Conservation (phyloP, 1,140 invertebrate genomes). For the Acromyrmex charruanus region DNA sequence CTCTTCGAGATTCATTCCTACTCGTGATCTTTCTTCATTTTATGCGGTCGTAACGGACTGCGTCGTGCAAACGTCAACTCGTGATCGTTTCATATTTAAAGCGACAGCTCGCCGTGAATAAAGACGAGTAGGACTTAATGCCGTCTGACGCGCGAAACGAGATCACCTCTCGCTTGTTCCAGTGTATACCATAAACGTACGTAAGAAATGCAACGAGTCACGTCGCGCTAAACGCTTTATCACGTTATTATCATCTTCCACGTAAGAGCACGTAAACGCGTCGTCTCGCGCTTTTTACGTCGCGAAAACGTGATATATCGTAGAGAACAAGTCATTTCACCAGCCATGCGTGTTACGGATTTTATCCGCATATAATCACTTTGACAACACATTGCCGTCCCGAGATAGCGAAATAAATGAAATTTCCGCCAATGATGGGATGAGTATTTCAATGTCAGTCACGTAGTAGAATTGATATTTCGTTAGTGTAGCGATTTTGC, state of each 20-base stretch:
- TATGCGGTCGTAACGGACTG: constrained; percentile 26
- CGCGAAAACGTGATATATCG: constrained; percentile 25
- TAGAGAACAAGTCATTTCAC: constrained; percentile 42
- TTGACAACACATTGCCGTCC: constrained; percentile 3
- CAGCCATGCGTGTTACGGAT: constrained; percentile 16
- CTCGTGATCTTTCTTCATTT: constrained; percentile 16
- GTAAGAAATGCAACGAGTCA: not conserved
- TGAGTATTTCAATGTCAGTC: not conserved
- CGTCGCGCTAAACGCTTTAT: constrained; percentile 33
- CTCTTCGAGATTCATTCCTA: not conserved
- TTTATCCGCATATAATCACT: constrained; percentile 11
- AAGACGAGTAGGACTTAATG: constrained; percentile 51
- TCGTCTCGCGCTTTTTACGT: constrained; percentile 38
- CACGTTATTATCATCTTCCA: constrained; percentile 46
- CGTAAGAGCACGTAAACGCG: constrained; percentile 13
- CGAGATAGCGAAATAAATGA: constrained; percentile 31
- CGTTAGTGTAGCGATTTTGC: constrained; percentile 8
- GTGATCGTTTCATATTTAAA: constrained; percentile 35
- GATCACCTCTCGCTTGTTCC: constrained; percentile 29
- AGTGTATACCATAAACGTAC: constrained; percentile 13
- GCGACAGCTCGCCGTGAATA: constrained; percentile 24
- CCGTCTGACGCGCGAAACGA: constrained; percentile 28
- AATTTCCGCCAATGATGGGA: constrained; percentile 8
- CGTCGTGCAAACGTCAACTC: not conserved
- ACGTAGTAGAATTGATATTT: not conserved